These are phyloP conservation scores for Monoplex corrugatus DNA, from an alignment of 2,888 invertebrate genomes.

Conservation along the genomic window DNA sequence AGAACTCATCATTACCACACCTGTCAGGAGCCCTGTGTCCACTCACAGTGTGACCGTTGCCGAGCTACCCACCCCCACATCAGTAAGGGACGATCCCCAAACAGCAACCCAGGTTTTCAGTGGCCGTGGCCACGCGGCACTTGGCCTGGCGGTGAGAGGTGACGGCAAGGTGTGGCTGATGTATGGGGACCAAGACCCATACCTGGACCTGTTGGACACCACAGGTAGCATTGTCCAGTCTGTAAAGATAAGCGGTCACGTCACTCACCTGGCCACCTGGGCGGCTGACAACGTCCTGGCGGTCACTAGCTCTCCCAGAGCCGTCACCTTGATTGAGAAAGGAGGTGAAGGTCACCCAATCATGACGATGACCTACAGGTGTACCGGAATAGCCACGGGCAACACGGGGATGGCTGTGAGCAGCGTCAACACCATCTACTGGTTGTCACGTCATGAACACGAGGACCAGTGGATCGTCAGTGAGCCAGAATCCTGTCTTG, in stretches of 20 bases:
- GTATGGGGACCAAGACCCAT: neutral
- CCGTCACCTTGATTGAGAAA: neutral
- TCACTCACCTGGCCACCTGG: neutral
- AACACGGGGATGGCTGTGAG: neutral
- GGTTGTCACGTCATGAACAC: neutral
- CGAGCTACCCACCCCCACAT: too few species aligned
- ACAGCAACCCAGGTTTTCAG: too few species aligned
- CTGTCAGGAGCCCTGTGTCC: too few species aligned
- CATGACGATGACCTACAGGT: neutral
- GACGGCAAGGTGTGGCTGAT: constrained; percentile 1
- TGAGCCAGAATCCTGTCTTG: neutral
- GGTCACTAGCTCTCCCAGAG: neutral
- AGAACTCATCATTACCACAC: too few species aligned
- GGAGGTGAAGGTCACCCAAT: neutral
- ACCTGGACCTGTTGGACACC: neutral
- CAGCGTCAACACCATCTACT: neutral
- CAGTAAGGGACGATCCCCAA: too few species aligned
- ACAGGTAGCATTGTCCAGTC: neutral
- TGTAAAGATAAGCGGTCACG: neutral
- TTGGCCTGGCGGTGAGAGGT: neutral
- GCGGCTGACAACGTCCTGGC: neutral
- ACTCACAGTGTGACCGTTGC: too few species aligned
- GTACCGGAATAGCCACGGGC: neutral
- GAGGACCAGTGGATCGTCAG: neutral
- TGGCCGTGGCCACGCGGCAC: neutral